Percentiles rank a stretch among this genome's conserved stretches.
Evolutionary conservation across 2,113 vertebrate species (phyloP).

Genomic region (Seriola rivoliana): DNA sequence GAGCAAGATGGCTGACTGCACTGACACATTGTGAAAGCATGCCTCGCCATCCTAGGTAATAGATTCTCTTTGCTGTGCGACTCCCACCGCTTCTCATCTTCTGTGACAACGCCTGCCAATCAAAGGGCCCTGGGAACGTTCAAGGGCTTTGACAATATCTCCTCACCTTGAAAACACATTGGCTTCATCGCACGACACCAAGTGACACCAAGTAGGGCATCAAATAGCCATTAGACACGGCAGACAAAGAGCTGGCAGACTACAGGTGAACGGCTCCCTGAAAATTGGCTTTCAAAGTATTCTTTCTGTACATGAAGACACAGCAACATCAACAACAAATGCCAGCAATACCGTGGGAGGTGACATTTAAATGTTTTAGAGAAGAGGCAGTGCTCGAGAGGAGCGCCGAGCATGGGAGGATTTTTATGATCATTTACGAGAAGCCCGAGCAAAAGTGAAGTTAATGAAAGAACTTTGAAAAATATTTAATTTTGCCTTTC

Average conservation of each 20-base stretch:
- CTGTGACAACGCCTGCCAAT: conserved; percentile 77
- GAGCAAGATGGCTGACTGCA: conserved; percentile 77
- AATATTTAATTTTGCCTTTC: conserved; percentile 54
- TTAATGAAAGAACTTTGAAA: conserved; percentile 29
- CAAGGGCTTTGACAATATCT: conserved; percentile 73
- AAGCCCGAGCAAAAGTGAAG: conserved; percentile 28
- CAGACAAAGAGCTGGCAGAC: conserved; percentile 22
- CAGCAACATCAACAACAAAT: conserved; percentile 48
- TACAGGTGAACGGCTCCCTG: conserved; percentile 40
- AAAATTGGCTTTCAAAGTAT: conserved; percentile 46
- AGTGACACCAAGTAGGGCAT: conserved; percentile 57
- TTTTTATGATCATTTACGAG: conserved; percentile 44
- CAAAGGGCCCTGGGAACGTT: conserved; percentile 64
- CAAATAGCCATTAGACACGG: conserved; percentile 68
- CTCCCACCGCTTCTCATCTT: conserved; percentile 71
- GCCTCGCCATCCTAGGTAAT: conserved; percentile 71
- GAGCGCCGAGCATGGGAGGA: conserved; percentile 31
- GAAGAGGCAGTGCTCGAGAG: conserved; percentile 8
- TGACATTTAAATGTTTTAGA: conserved; percentile 57
- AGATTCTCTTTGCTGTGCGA: conserved; percentile 72
- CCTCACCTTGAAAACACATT: conserved; percentile 77
- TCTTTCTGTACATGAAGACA: conserved; percentile 43
- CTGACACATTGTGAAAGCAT: conserved; percentile 70
- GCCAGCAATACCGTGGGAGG: conserved; percentile 62
- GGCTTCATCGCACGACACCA: conserved; percentile 57